Percentiles rank a stretch among this genome's conserved stretches.
Conservation (phyloP, 2,113 vertebrate species). For the Neolamprologus sp. region DNA sequence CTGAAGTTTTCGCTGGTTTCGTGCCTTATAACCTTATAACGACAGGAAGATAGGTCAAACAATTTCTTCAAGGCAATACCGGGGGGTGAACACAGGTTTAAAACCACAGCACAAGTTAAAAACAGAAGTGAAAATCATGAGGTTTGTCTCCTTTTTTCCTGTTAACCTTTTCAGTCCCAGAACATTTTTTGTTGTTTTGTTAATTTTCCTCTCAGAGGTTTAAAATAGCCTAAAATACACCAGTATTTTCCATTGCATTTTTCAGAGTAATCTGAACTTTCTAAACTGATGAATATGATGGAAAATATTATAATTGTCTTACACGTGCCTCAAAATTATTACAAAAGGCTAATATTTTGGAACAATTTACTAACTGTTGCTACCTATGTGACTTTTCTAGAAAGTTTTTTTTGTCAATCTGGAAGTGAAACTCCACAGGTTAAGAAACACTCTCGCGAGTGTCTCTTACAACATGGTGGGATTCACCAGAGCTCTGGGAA, state of each 20-base stretch:
- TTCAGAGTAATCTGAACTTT: background rate
- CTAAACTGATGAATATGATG: background rate
- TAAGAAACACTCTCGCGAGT: background rate
- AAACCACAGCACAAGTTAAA: background rate
- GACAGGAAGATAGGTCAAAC: background rate
- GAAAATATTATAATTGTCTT: background rate
- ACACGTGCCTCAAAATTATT: background rate
- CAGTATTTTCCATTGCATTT: background rate
- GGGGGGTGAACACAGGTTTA: background rate
- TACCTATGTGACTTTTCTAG: background rate
- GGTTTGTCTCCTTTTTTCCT: background rate
- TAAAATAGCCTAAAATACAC: background rate
- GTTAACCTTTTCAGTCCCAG: background rate
- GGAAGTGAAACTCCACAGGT: background rate
- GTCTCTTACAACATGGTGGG: fast-evolving
- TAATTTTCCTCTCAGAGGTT: background rate
- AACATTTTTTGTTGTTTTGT: background rate
- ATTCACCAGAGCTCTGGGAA: background rate
- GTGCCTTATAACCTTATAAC: background rate
- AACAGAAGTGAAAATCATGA: background rate
- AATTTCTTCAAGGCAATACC: background rate
- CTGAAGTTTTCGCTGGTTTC: background rate
- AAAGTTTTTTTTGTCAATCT: background rate
- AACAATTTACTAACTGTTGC: fast-evolving
- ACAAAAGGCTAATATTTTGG: background rate